Evolutionary conservation across 1,140 invertebrate species (phyloP), one percentile per base, ranked within the genome.

Genomic region (Vollenhovia emeryi): DNA sequence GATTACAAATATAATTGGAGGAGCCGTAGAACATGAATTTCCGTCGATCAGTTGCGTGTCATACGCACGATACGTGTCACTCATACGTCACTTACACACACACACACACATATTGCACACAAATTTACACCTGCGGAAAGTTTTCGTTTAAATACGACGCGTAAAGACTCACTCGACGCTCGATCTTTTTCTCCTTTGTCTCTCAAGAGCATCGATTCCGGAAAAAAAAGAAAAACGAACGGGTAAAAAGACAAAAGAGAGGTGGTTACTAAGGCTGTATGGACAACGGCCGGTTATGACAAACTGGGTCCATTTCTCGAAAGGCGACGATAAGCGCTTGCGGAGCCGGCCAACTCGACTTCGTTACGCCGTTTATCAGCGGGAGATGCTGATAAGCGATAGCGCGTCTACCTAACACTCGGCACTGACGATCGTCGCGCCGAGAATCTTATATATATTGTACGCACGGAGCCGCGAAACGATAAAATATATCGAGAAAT

Each of bases 331-430:
- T 89, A 89, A 91, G 76, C 71, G 27, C 50, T 50, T 55, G 48
- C 52, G 48, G 18, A 59, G 11, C 66, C 78, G 76, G 73, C 64
- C 83, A 87, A 84, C 84, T 89, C 62, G 71, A 84, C 89, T 86
- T 88, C 27, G 86, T 88, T 85, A 75, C 80, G 62, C 50, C 40
- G 76, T 21, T 91, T 91, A 91, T 91, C 91, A 90, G 83, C 45
- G 57, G 66, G 84, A 87, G 86, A 89, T 89, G 36, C 79, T 88
- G 91, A 91, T 90, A 90, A 91, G 89, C 83, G 87, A 91, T 87
- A 89, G 27, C 76, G 62, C n/a, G 30, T 71, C 52, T 74, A 74
- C 59, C 80, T 88, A 88, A 82, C 48, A 59, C 52, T 30, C 50
- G 30, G 27, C 36, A 30, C 52, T 57, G 43, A 59, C 18, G 48